Percentiles rank a stretch among this genome's conserved stretches.
Conservation (phyloP, 2,113 vertebrate genomes). For the Pyrgilauda ruficollis region DNA sequence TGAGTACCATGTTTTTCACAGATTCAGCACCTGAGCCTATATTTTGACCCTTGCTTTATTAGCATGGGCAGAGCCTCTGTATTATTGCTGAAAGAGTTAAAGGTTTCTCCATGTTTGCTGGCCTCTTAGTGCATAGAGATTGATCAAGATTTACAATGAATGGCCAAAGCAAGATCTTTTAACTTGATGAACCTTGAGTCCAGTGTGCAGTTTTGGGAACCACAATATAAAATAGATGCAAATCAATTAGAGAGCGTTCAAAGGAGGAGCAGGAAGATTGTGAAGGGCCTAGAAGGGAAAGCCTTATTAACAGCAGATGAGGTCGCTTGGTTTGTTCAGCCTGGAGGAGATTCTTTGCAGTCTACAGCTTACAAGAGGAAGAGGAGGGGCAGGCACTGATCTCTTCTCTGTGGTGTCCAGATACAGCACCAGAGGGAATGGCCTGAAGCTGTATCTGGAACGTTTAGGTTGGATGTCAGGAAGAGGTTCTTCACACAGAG, state of each 20-base stretch:
- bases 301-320: background rate
- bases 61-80: background rate
- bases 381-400: background rate
- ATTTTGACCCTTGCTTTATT: background rate
- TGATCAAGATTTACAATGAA: background rate
- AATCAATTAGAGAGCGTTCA: background rate
- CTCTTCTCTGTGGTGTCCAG: background rate
- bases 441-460: background rate
- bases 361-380: background rate
- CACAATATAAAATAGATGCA: background rate
- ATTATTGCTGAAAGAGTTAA: background rate
- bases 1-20: background rate
- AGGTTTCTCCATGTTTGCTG: background rate
- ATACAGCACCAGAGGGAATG: background rate
- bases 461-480: background rate
- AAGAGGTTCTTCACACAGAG: background rate
- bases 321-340: background rate
- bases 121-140: background rate
- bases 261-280: background rate
- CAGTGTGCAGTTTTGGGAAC: background rate
- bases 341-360: background rate
- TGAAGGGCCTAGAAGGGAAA: background rate
- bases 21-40: background rate
- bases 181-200: background rate
- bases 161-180: background rate